Evolutionary conservation across 2,888 invertebrate genomes (phyloP).

Genomic region (Neoitamus cyanurus): DNA sequence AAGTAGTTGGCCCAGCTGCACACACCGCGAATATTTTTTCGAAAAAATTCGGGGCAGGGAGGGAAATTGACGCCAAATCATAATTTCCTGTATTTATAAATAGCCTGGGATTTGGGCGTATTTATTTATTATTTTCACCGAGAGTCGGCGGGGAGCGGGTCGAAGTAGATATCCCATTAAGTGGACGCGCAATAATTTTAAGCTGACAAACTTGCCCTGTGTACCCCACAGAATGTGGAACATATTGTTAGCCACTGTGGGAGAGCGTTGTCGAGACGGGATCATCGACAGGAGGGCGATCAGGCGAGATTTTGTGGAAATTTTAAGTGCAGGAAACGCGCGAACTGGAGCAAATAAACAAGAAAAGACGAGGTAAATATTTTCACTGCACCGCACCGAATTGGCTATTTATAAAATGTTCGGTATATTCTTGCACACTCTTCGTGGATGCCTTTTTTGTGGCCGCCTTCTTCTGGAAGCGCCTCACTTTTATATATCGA

Average conservation of each 20-base stretch:
- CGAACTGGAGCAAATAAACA: constrained; percentile 30
- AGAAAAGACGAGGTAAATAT: constrained; percentile 9
- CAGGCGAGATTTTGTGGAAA: constrained; percentile 20
- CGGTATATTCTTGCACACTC: not conserved
- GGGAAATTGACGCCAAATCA: not conserved
- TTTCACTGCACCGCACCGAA: constrained; percentile 4
- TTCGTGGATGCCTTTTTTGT: not conserved
- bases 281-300: not conserved
- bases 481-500: not conserved
- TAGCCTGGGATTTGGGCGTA: not conserved
- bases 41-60: not conserved
- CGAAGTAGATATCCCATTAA: not conserved
- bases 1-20: not conserved
- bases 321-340: constrained; percentile 30
- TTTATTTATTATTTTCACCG: constrained; percentile 18
- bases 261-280: not conserved
- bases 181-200: not conserved
- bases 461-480: not conserved
- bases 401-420: constrained; percentile 28
- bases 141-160: not conserved
- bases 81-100: constrained; percentile 31
- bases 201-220: not conserved
- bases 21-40: not conserved
- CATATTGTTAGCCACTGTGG: not conserved
- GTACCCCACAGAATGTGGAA: not conserved